A percentile compares a stretch with the other conserved stretches of the same genome.
Conservation (phyloP, 2,888 invertebrate species). For the Thymelicus sylvestris region DNA sequence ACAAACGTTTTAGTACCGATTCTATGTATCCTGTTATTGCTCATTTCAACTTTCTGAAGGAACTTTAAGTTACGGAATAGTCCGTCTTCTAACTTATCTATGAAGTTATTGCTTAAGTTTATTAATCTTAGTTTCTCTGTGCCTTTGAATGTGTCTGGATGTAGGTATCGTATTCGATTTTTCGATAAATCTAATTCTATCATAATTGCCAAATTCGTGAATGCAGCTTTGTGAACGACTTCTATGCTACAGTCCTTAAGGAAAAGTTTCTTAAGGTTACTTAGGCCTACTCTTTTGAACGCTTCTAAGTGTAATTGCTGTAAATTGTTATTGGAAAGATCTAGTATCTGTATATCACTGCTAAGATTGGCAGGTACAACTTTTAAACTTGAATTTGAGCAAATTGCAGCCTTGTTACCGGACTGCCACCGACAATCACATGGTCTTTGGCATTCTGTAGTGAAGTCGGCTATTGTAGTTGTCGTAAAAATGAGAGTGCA, state of each 20-base stretch:
- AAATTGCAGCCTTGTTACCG: constrained; percentile 94
- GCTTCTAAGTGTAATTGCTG: constrained; percentile 87
- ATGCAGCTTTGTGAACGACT: constrained; percentile 89
- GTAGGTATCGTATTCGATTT: constrained; percentile 88
- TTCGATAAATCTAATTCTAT: constrained; percentile 93
- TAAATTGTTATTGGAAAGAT: constrained; percentile 89
- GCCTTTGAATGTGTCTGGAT: constrained; percentile 89
- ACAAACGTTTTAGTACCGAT: constrained; percentile 90
- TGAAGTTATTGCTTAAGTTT: constrained; percentile 90
- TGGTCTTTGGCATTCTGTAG: constrained; percentile 86
- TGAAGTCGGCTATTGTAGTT: constrained; percentile 80
- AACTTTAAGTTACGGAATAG: constrained; percentile 90
- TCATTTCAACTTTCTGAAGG: constrained; percentile 91
- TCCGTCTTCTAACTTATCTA: constrained; percentile 89
- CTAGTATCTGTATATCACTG: constrained; percentile 89
- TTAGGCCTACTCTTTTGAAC: constrained; percentile 88
- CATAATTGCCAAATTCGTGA: constrained; percentile 89
- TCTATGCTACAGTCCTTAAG: constrained; percentile 90
- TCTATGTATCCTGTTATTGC: constrained; percentile 89
- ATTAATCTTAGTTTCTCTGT: constrained; percentile 90
- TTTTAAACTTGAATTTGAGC: constrained; percentile 87
- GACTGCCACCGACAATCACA: constrained; percentile 95
- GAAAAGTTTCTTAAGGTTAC: constrained; percentile 92
- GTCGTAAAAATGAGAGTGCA: constrained; percentile 61
- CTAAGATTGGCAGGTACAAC: constrained; percentile 90